Evolutionary conservation across 2,113 vertebrate species (phyloP), one percentile per base, ranked within the genome.

Genomic region (Petromus typicus): DNA sequence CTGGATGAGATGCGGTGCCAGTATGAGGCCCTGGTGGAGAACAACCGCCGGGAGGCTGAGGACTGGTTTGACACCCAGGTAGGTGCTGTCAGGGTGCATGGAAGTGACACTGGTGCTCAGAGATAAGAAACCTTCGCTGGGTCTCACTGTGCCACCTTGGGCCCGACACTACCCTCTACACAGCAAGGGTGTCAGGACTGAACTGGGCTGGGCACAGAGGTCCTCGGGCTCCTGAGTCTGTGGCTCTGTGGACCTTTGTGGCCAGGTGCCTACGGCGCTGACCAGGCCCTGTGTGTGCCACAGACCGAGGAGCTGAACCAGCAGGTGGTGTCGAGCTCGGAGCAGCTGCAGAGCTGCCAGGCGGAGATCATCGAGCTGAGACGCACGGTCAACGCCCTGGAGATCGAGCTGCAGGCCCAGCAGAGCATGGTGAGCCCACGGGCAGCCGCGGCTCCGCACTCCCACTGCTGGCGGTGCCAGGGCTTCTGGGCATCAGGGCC

Each of bases 331-430:
- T 89, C 84, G 85, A 98, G 95, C 96, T 97, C 98, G 0, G 98
- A 98, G 95, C 97, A 83, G 86, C 95, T 99, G 17, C 98, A 98
- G 93, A 88, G 79, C 5, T 98, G 98, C 89, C 98, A 96, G 86
- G 97, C 34, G 0, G 98, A 99, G 86, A 97, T 99, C 95, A 99
- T 11, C 0, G 99, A 99, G 20, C 98, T 99, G 57, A 98, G 97
- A 96, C 99, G 99, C 64, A 99, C 97, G 0, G 95, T 99, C 86
- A 99, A 99, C 69, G 7, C 91, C 18, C 97, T 99, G 95, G 97
- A 99, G 98, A 99, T 99, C 1, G 99, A 99, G 92, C 97, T 99
- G 57, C 99, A 99, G 98, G 98, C 99, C 18, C 98, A 99, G 95
- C 93, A 97, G 20, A 99, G 98, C 97, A 97, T 99, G 99, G 98